Conservation (phyloP, 2,888 invertebrate species). For the Tachina lurida region DNA sequence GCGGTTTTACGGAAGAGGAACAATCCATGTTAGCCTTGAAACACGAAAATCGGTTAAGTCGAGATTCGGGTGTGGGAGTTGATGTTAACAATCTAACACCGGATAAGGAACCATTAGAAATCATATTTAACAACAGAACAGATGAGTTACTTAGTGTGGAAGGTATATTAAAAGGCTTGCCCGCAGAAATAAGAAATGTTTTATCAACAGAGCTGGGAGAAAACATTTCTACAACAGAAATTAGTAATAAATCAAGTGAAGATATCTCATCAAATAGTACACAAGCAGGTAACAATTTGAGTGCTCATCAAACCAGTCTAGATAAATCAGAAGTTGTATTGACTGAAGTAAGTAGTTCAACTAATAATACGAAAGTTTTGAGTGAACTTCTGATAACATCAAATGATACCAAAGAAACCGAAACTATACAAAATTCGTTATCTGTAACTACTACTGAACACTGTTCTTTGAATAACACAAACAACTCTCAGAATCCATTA, state of each 20-base stretch:
- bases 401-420: constrained; percentile 16
- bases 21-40: constrained; percentile 28
- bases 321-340: not conserved
- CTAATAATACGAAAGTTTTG: not conserved
- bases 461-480: not conserved
- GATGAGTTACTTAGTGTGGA: constrained; percentile 24
- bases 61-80: constrained; percentile 77
- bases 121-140: constrained; percentile 43
- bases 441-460: not conserved
- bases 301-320: not conserved
- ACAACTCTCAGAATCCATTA: not conserved
- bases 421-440: not conserved
- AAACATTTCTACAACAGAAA: not conserved
- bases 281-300: not conserved
- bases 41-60: constrained; percentile 71
- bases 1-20: constrained; percentile 72
- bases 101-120: constrained; percentile 49
- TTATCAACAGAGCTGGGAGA: constrained; percentile 48
- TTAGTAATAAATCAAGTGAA: not conserved
- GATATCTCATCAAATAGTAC: not conserved
- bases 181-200: constrained; percentile 33
- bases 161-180: constrained; percentile 40
- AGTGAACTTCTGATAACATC: not conserved
- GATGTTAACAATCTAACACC: constrained; percentile 57
- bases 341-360: not conserved